Evolutionary conservation across 2,113 vertebrate genomes (phyloP).

Genomic region (Labeo rohita): DNA sequence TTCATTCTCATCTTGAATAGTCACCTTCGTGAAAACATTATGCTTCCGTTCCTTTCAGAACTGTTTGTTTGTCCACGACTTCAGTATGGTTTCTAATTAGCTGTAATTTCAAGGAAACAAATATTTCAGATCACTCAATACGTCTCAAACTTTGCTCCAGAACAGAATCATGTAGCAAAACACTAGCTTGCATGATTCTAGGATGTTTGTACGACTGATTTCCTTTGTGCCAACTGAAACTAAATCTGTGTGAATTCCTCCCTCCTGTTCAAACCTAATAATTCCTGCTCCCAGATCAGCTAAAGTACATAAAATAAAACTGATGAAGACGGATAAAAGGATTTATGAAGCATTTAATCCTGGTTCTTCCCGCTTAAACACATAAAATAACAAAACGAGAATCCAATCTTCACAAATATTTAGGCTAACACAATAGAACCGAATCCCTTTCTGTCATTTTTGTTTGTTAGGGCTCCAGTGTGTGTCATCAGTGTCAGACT

Average conservation of each 20-base stretch:
- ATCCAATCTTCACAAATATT: conserved; percentile 9
- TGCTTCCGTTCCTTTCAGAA: neutral
- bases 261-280: neutral
- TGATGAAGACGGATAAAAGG: neutral
- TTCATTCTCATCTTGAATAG: neutral
- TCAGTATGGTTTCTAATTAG: neutral
- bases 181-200: neutral
- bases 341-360: neutral
- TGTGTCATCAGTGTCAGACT: conserved; percentile 31
- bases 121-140: neutral
- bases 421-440: neutral
- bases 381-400: neutral
- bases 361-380: neutral
- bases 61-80: neutral
- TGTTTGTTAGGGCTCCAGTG: neutral
- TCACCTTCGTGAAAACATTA: neutral
- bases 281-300: neutral
- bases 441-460: neutral
- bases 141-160: neutral
- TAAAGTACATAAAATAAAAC: neutral
- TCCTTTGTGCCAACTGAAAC: neutral
- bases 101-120: neutral
- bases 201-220: conserved; percentile 14
- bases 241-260: neutral
- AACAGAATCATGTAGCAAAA: conserved; percentile 7